phyloP scores from a whole-genome alignment of 2,113 vertebrate species.

The Brevimyrus niger region DNA sequence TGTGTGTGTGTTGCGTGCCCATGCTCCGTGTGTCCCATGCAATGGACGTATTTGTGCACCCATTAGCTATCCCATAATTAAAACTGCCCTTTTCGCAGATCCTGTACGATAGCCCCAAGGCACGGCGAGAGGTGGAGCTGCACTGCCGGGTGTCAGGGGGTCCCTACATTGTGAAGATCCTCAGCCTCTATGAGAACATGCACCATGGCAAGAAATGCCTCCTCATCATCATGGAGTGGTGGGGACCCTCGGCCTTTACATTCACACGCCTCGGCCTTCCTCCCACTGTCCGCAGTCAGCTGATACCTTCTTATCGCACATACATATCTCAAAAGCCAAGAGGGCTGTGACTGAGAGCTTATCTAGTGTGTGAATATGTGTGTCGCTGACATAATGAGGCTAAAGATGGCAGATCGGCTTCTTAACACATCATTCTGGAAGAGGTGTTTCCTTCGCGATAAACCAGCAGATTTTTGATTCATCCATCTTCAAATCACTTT shows the following conservation, averaged over 20 bases:
- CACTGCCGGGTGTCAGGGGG: conserved; percentile 82
- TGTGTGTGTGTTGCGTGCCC: not conserved
- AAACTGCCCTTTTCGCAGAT: conserved; percentile 39
- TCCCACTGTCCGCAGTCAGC: not conserved
- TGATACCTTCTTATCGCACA: not conserved
- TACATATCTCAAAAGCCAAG: not conserved
- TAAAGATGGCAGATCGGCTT: not conserved
- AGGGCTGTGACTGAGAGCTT: not conserved
- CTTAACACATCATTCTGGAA: not conserved
- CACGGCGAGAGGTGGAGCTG: conserved; percentile 85
- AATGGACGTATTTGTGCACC: not conserved
- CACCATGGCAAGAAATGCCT: conserved; percentile 89
- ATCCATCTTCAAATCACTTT: not conserved
- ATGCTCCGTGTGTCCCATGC: not conserved
- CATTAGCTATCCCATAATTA: not conserved
- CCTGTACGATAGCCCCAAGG: conserved; percentile 86
- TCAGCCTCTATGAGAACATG: conserved; percentile 92
- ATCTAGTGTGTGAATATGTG: not conserved
- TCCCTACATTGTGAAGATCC: conserved; percentile 74
- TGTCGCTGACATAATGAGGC: not conserved
- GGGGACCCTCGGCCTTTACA: conserved; percentile 25
- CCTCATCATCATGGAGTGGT: conserved; percentile 98
- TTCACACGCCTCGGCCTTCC: conserved; percentile 15
- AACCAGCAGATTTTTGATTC: not conserved
- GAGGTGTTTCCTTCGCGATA: not conserved